Base-by-base conservation (phyloP, 2,888 invertebrate species). In the Tachystola acroxantha region DNA sequence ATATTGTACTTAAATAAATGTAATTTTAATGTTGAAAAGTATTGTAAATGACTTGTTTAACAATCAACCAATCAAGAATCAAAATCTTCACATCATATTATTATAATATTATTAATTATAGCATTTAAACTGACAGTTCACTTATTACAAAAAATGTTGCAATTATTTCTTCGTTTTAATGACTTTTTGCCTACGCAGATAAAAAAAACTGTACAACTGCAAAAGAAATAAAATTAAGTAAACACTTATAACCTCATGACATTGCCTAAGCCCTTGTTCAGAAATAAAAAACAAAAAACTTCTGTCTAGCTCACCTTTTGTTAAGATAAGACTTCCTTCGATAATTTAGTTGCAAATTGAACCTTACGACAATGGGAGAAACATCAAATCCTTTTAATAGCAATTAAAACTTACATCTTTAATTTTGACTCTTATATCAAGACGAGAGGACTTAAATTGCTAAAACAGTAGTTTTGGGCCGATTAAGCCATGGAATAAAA, bases 351-450 rank as follows among this genome's bases (percentile, higher is more conserved):
- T n/a, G 10, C 11, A 16, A 34, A 9, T 34, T 19, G 11, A 27
- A 26, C 32, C 32, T 32, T 32, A 20, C 9, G 7, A 9, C 20
- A 7, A 6, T 10, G 7, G 10, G 3, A 19, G 16, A 30, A 30
- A 10, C n/a, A 27, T 25, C n/a, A 26, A 26, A 26, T 16, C 60
- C n/a, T 4, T n/a, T 24, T 24, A 24, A 24, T 24, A n/a, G 2
- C 24, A n/a, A 24, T 24, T 9, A 24, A n/a, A n/a, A 24, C 24
- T n/a, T 7, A 24, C 4, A 24, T n/a, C n/a, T 16, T 16, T 16
- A 16, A 64, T 59, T 61, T 53, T 47, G 47, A 56, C 48, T 55
- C 64, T 69, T 70, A 68, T 60, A 48, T 48, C 58, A 24, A n/a
- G 4, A 6, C 34, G 33, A 25, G 57, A 70, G 52, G 59, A 64